phyloP scores from a whole-genome alignment of 2,797 vertebrate species.

The Oophaga sylvatica region DNA sequence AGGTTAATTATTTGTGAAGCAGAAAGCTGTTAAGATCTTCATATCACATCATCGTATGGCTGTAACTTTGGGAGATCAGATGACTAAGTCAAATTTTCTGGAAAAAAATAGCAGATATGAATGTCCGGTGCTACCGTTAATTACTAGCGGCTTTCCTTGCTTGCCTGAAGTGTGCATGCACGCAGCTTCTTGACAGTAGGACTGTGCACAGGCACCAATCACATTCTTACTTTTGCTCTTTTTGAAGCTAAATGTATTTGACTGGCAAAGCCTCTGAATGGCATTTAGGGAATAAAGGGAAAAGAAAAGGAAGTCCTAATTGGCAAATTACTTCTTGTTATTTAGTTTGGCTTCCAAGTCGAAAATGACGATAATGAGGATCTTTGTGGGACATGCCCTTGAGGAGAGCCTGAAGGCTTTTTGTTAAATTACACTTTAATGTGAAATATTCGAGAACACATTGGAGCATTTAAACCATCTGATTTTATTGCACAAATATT shows the following conservation, averaged over 20 bases:
- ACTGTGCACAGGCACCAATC: constrained; percentile 73
- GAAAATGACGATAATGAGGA: constrained; percentile 86
- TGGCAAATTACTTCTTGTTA: constrained; percentile 86
- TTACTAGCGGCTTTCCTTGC: constrained; percentile 63
- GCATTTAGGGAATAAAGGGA: constrained; percentile 79
- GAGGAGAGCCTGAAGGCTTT: constrained; percentile 75
- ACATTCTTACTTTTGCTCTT: constrained; percentile 74
- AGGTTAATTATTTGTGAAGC: not conserved
- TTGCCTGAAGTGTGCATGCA: constrained; percentile 72
- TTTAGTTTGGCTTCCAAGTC: constrained; percentile 86
- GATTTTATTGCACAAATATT: constrained; percentile 80
- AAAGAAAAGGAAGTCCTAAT: constrained; percentile 87
- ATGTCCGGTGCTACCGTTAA: constrained; percentile 58
- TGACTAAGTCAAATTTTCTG: not conserved
- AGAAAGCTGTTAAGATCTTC: not conserved
- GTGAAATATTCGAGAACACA: constrained; percentile 78
- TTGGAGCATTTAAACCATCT: constrained; percentile 82
- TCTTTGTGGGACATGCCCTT: constrained; percentile 81
- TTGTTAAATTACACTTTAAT: constrained; percentile 79
- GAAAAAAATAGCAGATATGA: not conserved
- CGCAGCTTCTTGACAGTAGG: constrained; percentile 73
- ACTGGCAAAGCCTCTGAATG: constrained; percentile 76
- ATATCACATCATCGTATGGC: not conserved
- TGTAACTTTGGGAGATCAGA: not conserved
- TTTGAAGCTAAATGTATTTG: constrained; percentile 80